phyloP scores from a whole-genome alignment of 2,113 vertebrate genomes.

The Sorex fumeus region DNA sequence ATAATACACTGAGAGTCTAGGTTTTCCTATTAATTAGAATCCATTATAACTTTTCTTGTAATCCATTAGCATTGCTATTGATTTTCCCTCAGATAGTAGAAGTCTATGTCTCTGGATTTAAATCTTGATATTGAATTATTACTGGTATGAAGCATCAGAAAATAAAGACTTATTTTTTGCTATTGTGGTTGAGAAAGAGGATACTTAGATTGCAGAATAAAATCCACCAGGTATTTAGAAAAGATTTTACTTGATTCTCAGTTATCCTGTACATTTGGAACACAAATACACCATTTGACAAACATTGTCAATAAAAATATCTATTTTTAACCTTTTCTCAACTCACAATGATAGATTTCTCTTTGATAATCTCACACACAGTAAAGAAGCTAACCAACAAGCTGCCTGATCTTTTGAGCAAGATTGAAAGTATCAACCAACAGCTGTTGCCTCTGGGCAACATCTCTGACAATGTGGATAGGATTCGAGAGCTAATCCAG shows the following conservation, averaged over 20 bases:
- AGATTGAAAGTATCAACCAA: conserved; percentile 93
- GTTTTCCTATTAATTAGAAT: conserved; percentile 19
- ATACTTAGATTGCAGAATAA: not conserved
- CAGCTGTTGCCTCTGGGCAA: conserved; percentile 91
- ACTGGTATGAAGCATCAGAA: conserved; percentile 51
- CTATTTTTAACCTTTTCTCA: conserved; percentile 50
- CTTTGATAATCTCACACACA: conserved; percentile 87
- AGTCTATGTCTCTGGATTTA: not conserved
- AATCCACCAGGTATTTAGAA: conserved; percentile 5
- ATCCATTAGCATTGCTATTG: not conserved
- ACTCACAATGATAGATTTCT: not conserved
- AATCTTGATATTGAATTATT: not conserved
- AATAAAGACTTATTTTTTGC: not conserved
- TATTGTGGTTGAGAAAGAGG: not conserved
- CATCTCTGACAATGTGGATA: conserved; percentile 94
- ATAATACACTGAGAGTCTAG: not conserved
- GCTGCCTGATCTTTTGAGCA: conserved; percentile 94
- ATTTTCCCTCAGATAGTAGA: not conserved
- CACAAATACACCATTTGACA: not conserved
- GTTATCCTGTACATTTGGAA: not conserved
- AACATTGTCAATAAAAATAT: not conserved
- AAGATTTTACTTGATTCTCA: not conserved
- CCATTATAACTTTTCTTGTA: conserved; percentile 3
- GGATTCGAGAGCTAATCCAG: conserved; percentile 96
- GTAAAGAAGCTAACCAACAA: conserved; percentile 93